Evolutionary conservation across 2,113 vertebrate species (phyloP), one percentile per base, ranked within the genome.

Genomic region (Leptodactylus fuscus): DNA sequence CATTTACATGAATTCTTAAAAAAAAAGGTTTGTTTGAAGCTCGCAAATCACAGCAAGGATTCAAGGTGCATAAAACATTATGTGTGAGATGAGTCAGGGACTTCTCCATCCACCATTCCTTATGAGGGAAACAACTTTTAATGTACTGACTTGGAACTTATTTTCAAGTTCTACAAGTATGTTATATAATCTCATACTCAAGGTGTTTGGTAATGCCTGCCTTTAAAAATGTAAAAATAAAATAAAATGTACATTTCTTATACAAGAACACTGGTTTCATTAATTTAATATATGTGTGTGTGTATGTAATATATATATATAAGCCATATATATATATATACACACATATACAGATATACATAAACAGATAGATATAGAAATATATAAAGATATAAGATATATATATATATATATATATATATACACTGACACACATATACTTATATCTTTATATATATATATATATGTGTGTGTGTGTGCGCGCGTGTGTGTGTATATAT

Each of bases 1-100:
- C 51, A 79, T 79, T 79, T 58, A 79, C 51, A 79, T 79, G 34
- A 60, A 79, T 60, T 79, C 51, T 79, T 79, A 24, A 58, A 53
- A 76, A 71, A 79, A 79, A 79, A 41, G 53, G 11, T 79, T 58
- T 60, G 76, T 60, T 79, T 79, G 76, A 79, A 79, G 76, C 34
- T 79, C 20, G 76, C 32, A 38, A 79, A 55, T 79, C 51, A 79
- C 76, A 79, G 51, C 76, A 79, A 79, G 51, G 29, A 79, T 34
- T 60, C 29, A 9, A 58, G 51, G 51, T 58, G 76, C 51, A 79
- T 79, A 79, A 60, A 79, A 79, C 51, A 79, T 79, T 79, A 58
- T 60, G n/a, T 58, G 34, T 36, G 32, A 24, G 76, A 41, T 53
- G 32, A 41, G 36, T 27, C 20, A 10, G 15, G 51, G 49, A n/a